These are phyloP conservation scores for Drosophila histrio DNA, from an alignment of 2,888 invertebrate genomes.

Conservation along the genomic window DNA sequence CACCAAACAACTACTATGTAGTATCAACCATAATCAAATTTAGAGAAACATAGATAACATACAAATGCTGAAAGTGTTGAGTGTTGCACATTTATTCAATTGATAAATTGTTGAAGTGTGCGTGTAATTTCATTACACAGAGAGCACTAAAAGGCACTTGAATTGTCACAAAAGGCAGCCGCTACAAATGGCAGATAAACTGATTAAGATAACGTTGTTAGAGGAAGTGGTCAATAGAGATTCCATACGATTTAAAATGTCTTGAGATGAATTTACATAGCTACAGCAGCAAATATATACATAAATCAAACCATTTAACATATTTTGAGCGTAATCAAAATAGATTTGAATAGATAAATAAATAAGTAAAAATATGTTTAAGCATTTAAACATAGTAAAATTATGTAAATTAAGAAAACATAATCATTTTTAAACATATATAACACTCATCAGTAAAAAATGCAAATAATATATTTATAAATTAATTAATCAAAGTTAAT, in stretches of 20 bases:
- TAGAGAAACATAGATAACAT: conserved; percentile 29
- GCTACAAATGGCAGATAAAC: conserved; percentile 33
- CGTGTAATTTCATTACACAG: conserved; percentile 71
- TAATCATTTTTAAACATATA: too few species aligned
- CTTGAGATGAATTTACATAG: not conserved
- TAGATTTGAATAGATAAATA: not conserved
- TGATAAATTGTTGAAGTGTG: conserved; percentile 74
- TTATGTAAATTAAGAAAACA: too few species aligned
- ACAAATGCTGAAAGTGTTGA: conserved; percentile 33
- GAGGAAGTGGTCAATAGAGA: conserved; percentile 41
- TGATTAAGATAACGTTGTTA: conserved; percentile 36
- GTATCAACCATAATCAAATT: conserved; percentile 63
- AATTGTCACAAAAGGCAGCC: conserved; percentile 38
- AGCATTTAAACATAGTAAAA: not conserved
- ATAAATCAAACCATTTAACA: not conserved
- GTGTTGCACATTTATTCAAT: conserved; percentile 55
- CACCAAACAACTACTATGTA: conserved; percentile 18
- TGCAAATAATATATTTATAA: not conserved
- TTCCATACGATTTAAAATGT: not conserved
- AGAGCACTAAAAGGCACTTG: conserved; percentile 31
- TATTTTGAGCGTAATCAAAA: not conserved
- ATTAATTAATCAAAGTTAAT: not conserved
- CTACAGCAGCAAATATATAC: not conserved
- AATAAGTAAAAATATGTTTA: not conserved
- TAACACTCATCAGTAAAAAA: too few species aligned